phyloP scores from a whole-genome alignment of 1,140 invertebrate genomes.

The Metopolophium dirhodum region DNA sequence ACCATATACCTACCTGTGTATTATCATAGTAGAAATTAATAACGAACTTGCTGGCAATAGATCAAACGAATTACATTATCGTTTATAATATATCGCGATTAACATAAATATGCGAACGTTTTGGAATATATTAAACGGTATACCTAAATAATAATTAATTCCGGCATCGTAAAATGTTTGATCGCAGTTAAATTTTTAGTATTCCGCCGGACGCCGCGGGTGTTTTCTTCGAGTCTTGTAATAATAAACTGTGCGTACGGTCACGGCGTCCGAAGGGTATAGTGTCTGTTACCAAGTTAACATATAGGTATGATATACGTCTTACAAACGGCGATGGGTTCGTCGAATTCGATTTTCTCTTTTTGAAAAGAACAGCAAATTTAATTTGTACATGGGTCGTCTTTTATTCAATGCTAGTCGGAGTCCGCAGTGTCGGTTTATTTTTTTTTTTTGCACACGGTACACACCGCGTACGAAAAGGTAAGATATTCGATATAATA shows the following conservation, averaged over 20 bases:
- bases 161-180: not conserved
- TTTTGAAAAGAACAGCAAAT: not conserved
- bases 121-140: not conserved
- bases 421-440: not conserved
- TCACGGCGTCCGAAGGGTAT: not conserved
- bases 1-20: not conserved
- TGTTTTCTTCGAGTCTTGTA: not conserved
- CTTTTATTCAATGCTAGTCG: not conserved
- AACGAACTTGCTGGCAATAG: not conserved
- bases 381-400: not conserved
- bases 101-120: conserved; percentile 9
- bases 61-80: no score
- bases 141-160: not conserved
- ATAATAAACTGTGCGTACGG: not conserved
- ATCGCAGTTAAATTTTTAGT: not conserved
- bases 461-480: not conserved
- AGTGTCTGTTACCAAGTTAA: not conserved
- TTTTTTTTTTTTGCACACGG: not conserved
- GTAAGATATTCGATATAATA: not conserved
- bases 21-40: not conserved
- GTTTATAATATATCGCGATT: not conserved
- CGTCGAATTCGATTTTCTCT: not conserved
- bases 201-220: not conserved
- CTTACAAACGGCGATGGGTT: not conserved
- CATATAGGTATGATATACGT: not conserved